phyloP scores from a whole-genome alignment of 2,797 vertebrate species.

The Orestias chungarensis region DNA sequence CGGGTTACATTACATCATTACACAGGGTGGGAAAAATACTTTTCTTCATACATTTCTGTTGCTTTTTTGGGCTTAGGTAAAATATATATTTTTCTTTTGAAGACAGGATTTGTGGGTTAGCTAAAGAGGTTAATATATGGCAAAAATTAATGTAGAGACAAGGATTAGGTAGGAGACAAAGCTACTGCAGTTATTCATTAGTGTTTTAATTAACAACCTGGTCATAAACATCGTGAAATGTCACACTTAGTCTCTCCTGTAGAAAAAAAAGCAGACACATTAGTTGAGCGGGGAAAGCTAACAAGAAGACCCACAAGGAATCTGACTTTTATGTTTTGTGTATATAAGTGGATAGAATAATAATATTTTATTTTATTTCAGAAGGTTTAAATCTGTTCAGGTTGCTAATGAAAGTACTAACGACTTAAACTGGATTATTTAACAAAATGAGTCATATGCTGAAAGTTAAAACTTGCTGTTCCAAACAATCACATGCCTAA shows the following conservation, averaged over 20 bases:
- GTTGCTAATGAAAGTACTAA: no score
- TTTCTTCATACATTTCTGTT: conserved; percentile 70
- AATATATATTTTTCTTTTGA: conserved; percentile 75
- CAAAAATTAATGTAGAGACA: conserved; percentile 87
- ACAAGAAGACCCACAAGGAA: neutral
- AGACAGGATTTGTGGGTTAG: conserved; percentile 59
- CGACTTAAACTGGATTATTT: no score
- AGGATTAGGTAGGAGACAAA: conserved; percentile 77
- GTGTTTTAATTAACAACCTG: conserved; percentile 8
- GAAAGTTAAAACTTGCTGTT: no score
- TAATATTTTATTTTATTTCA: no score
- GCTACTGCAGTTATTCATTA: conserved; percentile 30
- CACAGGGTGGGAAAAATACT: conserved; percentile 52
- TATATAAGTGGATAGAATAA: no score
- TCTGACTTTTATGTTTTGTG: neutral
- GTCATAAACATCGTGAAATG: neutral
- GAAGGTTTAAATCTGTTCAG: no score
- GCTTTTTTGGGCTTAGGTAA: conserved; percentile 64
- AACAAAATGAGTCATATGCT: no score
- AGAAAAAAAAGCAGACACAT: neutral
- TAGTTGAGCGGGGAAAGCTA: neutral
- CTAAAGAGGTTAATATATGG: conserved; percentile 31
- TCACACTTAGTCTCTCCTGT: conserved; percentile 55
- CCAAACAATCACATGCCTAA: no score
- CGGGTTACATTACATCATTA: conserved; percentile 56